phyloP scores from a whole-genome alignment of 2,888 invertebrate species.

The Koerneria pararmatus region DNA sequence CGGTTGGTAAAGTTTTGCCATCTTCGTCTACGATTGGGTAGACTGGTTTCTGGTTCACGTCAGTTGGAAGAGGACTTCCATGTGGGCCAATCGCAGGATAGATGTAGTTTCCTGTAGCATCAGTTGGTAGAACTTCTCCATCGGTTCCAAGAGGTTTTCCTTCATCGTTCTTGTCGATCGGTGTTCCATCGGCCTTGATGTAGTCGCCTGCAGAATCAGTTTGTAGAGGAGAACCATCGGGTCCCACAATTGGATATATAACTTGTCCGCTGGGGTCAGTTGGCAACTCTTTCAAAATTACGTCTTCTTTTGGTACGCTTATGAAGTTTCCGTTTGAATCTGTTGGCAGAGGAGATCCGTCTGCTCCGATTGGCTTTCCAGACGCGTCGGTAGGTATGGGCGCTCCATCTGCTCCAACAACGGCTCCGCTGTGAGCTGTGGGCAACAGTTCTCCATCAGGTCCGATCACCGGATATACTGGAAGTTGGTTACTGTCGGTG shows the following conservation, averaged over 20 bases:
- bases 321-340: constrained; percentile 25
- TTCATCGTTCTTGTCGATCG: constrained; percentile 18
- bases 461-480: constrained; percentile 33
- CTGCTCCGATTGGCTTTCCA: constrained; percentile 28
- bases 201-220: constrained; percentile 30
- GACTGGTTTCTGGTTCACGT: constrained; percentile 32
- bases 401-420: constrained; percentile 31
- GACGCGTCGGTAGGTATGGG: constrained; percentile 26
- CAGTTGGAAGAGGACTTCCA: constrained; percentile 34
- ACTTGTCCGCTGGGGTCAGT: constrained; percentile 26
- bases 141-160: constrained; percentile 28
- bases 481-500: constrained; percentile 27
- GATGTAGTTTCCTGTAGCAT: constrained; percentile 24
- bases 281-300: not conserved
- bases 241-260: constrained; percentile 32
- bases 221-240: constrained; percentile 32
- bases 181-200: constrained; percentile 32
- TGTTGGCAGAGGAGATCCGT: constrained; percentile 29
- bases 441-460: constrained; percentile 32
- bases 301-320: constrained; percentile 24
- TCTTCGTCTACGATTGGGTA: constrained; percentile 22
- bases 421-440: constrained; percentile 24
- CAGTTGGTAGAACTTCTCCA: constrained; percentile 12
- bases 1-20: constrained; percentile 29
- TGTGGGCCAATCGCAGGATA: constrained; percentile 38